phyloP scores from a whole-genome alignment of 2,888 invertebrate genomes.

The Agriopis leucophaearia region DNA sequence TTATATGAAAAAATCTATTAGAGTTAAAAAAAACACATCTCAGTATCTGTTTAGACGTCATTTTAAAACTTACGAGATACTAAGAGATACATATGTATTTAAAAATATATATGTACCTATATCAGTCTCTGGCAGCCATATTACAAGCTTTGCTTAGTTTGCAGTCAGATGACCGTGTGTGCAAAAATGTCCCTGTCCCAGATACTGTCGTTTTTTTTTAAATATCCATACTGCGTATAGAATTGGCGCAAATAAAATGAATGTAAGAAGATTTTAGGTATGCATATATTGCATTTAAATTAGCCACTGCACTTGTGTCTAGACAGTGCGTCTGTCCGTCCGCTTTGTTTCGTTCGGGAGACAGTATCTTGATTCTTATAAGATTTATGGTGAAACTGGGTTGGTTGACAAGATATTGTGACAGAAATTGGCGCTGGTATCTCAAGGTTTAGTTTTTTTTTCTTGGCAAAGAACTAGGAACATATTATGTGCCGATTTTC shows the following conservation, averaged over 20 bases:
- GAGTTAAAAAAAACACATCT: no score
- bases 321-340: constrained; percentile 44
- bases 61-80: not conserved
- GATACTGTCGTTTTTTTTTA: not conserved
- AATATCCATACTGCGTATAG: constrained; percentile 1
- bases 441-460: not conserved
- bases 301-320: constrained; percentile 46
- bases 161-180: no score
- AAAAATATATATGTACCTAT: no score
- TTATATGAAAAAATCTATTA: no score
- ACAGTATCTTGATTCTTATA: constrained; percentile 1
- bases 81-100: no score
- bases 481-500: no score
- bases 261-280: constrained; percentile 53
- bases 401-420: constrained; percentile 19
- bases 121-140: no score
- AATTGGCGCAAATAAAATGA: constrained; percentile 39
- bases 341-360: constrained; percentile 40
- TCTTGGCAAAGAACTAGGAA: not conserved
- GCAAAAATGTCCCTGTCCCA: no score
- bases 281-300: constrained; percentile 61
- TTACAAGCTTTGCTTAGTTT: no score
- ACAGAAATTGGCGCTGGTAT: not conserved
- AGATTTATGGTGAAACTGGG: constrained; percentile 8
- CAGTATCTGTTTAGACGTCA: no score